Base-by-base conservation (phyloP, 2,888 invertebrate species). In the Ormyrus thymus region DNA sequence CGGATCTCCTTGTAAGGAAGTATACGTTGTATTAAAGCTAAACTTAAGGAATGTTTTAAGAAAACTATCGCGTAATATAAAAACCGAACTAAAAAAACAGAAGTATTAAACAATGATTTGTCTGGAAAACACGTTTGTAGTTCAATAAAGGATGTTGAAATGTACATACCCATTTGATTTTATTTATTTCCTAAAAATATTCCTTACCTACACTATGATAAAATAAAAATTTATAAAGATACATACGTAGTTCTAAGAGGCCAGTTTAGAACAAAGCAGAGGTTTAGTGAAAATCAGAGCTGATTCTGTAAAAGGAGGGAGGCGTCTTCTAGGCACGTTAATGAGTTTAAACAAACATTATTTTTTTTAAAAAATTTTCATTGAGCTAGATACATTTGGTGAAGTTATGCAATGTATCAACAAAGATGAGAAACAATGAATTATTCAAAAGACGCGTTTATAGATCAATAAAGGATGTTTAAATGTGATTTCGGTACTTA, bases 81-180 rank as follows among this genome's bases (percentile, higher is more conserved):
- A 61, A 55, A 75, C 56, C 56, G 45, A 50, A 53, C 11, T 51
- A 66, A 48, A 46, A 43, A 59, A 71, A 46, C n/a, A 53, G 8
- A 11, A 51, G 45, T 51, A 51, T 66, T 46, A 15, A 69, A 69
- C 9, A 48, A 64, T 53, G n/a, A 46, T 56, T 69, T 59, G 29
- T 9, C 48, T 29, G 58, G 10, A 9, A 73, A 64, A 74, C 68
- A 56, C 13, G 59, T 76, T 79, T 79, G 71, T 76, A 76, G 76
- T 76, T 79, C 48, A 79, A 79, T 79, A 76, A 79, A 79, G 61
- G 59, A 66, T 62, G 70, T 79, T 79, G 53, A 72, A 58, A 61
- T 75, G 66, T 71, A 74, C 43, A 29, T n/a, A 50, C 4, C 15
- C 59, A 13, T 64, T 62, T 46, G n/a, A 46, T n/a, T 46, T 2